phyloP scores from a whole-genome alignment of 2,888 invertebrate genomes.

The Aproaerema taeniolella region DNA sequence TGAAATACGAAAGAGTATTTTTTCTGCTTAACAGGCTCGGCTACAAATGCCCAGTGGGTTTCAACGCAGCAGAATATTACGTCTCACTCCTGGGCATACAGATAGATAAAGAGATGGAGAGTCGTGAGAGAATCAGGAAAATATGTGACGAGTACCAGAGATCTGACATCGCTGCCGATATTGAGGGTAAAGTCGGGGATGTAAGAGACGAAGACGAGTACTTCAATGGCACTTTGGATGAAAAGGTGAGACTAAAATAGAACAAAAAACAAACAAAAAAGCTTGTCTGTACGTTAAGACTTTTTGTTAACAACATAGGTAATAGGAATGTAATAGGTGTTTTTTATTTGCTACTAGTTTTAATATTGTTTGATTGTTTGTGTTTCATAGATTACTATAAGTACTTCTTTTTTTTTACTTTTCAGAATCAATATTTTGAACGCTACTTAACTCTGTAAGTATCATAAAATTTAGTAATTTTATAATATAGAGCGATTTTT shows the following conservation, averaged over 20 bases:
- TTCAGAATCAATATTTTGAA: conserved; percentile 70
- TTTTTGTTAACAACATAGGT: neutral
- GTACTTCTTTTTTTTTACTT: conserved; percentile 41
- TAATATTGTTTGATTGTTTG: neutral
- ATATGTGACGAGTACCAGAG: conserved; percentile 77
- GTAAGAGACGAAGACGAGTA: conserved; percentile 63
- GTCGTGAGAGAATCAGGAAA: conserved; percentile 57
- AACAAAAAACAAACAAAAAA: neutral
- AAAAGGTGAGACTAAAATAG: conserved; percentile 46
- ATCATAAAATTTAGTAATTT: no score
- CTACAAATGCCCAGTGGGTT: conserved; percentile 83
- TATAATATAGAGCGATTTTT: no score
- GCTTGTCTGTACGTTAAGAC: no score
- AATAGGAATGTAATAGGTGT: neutral
- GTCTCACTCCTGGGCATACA: conserved; percentile 78
- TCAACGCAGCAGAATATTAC: conserved; percentile 92
- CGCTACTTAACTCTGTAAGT: conserved; percentile 74
- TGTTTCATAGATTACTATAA: no score
- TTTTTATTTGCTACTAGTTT: neutral
- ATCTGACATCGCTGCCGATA: conserved; percentile 57
- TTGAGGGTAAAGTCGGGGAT: conserved; percentile 52
- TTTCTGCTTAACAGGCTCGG: conserved; percentile 81
- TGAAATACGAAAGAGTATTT: no score
- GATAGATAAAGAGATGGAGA: conserved; percentile 56
- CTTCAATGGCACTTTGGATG: conserved; percentile 51